phyloP scores from a whole-genome alignment of 2,888 invertebrate genomes.

The Lochmaea crataegi region DNA sequence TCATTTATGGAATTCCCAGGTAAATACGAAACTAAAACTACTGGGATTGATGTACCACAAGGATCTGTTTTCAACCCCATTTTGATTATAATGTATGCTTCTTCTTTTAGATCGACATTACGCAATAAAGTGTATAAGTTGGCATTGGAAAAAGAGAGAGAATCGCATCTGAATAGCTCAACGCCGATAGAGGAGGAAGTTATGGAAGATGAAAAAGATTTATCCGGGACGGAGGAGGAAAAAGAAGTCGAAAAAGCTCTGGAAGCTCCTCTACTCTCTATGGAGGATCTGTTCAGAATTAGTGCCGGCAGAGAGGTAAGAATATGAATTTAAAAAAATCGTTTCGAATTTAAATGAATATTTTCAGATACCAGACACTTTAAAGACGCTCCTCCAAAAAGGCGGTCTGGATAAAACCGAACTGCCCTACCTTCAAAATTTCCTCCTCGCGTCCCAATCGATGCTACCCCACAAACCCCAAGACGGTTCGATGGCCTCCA shows the following conservation, averaged over 20 bases:
- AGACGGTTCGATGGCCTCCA: conserved; percentile 61
- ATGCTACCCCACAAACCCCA: conserved; percentile 56
- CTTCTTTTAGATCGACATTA: conserved; percentile 77
- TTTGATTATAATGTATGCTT: background rate
- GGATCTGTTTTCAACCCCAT: background rate
- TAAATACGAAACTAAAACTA: conserved; percentile 7
- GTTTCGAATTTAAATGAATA: background rate
- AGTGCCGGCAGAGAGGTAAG: conserved; percentile 66
- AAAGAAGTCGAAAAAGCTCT: conserved; percentile 72
- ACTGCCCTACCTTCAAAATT: conserved; percentile 68
- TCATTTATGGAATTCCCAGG: conserved; percentile 93
- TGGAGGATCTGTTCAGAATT: conserved; percentile 72
- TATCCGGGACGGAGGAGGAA: conserved; percentile 71
- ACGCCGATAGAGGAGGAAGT: conserved; percentile 63
- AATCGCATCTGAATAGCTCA: conserved; percentile 69
- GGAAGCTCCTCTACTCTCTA: conserved; percentile 69
- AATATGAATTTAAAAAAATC: background rate
- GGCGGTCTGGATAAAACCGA: conserved; percentile 59
- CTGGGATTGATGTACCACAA: background rate
- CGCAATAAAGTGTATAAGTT: conserved; percentile 95
- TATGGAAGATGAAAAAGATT: conserved; percentile 71
- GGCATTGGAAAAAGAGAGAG: conserved; percentile 77
- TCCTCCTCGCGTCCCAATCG: conserved; percentile 64
- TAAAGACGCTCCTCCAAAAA: conserved; percentile 68
- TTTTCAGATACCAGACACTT: conserved; percentile 63